A percentile compares a stretch with the other conserved stretches of the same genome.
These are phyloP conservation scores for Rattus norvegicus DNA, from an alignment of 2,113 vertebrate species.

Conservation along the genomic window GRCr8 NC_086020.1:34464501-34465000, in stretches of 20 bases:
- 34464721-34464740: background rate
- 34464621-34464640: background rate
- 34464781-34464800: background rate
- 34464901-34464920: background rate
- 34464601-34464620: background rate
- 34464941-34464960: background rate
- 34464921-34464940: background rate
- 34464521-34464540: background rate
- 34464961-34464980: constrained; percentile 8
- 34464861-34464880: background rate
- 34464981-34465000: background rate
- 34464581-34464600: background rate
- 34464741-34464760: background rate
- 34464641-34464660: background rate
- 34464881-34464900: background rate
- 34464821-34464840: background rate
- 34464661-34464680: background rate
- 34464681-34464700: background rate
- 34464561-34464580: background rate
- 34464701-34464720: background rate
- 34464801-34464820: background rate
- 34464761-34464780: background rate
- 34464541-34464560: background rate
- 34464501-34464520: background rate
- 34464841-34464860: background rate